Evolutionary conservation across 2,888 invertebrate genomes (phyloP).

Genomic region (Thera obeliscata): DNA sequence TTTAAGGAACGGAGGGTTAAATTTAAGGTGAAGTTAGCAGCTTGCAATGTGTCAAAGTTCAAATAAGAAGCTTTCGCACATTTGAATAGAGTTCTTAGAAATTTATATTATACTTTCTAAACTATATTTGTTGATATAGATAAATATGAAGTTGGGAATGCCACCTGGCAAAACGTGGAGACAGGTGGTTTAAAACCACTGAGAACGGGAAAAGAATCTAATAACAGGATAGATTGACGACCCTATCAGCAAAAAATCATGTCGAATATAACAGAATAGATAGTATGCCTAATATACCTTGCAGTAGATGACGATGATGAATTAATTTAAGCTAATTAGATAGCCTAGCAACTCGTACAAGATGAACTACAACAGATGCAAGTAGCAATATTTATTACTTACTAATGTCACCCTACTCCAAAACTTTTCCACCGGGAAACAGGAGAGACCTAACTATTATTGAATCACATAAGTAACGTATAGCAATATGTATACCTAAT

Average conservation of each 20-base stretch:
- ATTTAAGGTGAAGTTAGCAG: conserved; percentile 36
- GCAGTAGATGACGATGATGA: too few species aligned
- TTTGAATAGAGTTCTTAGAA: conserved; percentile 6
- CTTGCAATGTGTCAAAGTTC: conserved; percentile 30
- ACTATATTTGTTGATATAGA: too few species aligned
- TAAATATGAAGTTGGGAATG: too few species aligned
- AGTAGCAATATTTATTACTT: conserved; percentile 20
- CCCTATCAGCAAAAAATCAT: too few species aligned
- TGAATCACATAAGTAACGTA: conserved; percentile 2
- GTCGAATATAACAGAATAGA: too few species aligned
- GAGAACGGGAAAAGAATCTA: too few species aligned
- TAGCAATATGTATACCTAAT: neutral
- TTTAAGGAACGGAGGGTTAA: conserved; percentile 38
- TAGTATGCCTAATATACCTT: too few species aligned
- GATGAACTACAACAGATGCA: conserved; percentile 20
- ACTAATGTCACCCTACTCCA: conserved; percentile 56
- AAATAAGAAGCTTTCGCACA: conserved; percentile 25
- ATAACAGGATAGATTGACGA: too few species aligned
- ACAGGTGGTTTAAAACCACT: too few species aligned
- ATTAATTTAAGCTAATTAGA: too few species aligned
- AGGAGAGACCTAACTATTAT: conserved; percentile 43
- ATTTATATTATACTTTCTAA: neutral
- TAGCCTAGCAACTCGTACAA: neutral
- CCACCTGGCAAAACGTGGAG: too few species aligned
- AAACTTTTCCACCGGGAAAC: conserved; percentile 71